Conservation (phyloP, 2,113 vertebrate genomes). For the Axis porcinus region DNA sequence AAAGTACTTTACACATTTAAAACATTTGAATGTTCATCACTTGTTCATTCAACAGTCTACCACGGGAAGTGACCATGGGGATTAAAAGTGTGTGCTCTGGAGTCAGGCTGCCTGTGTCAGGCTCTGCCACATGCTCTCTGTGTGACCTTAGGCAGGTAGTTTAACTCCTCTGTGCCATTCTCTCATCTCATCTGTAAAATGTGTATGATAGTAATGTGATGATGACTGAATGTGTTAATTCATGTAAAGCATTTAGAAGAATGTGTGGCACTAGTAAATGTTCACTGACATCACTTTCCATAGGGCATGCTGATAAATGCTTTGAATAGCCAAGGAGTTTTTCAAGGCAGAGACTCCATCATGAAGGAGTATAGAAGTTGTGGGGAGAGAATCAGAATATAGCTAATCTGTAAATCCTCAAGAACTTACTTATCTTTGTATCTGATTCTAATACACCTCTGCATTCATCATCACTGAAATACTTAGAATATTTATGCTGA, state of each 20-base stretch:
- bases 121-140: background rate
- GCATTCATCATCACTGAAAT: background rate
- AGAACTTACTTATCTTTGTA: background rate
- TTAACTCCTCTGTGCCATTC: background rate
- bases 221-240: background rate
- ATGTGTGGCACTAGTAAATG: background rate
- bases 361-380: background rate
- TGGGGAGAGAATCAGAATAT: background rate
- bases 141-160: background rate
- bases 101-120: background rate
- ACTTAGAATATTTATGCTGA: background rate
- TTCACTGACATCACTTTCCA: background rate
- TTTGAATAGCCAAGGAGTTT: background rate
- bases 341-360: background rate
- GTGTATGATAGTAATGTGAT: background rate
- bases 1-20: background rate
- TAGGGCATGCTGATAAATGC: background rate
- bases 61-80: rapidly evolving
- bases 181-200: background rate
- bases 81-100: background rate
- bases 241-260: background rate
- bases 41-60: background rate
- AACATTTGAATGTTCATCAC: background rate
- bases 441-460: background rate
- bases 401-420: background rate